Evolutionary conservation across 2,113 vertebrate species (phyloP), one percentile per base, ranked within the genome.

Genomic region (Amphilophus citrinellus): DNA sequence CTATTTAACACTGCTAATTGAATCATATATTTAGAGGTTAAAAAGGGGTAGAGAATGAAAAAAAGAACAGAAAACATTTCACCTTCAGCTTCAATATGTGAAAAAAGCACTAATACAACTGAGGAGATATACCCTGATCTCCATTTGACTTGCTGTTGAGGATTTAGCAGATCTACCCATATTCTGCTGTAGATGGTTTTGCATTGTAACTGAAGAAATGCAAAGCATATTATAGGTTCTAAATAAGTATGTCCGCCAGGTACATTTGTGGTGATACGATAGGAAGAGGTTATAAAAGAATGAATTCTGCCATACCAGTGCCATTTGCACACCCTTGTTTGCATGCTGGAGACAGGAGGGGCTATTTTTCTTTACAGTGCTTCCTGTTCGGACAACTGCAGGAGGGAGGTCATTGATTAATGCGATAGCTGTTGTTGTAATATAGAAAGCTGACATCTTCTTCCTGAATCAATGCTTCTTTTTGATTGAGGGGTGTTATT

Each of bases 91-190:
- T 77, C 37, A 84, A 47, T 79, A 68, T 80, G 81, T 53, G 53
- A 66, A 80, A 78, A 65, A 17, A 10, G 59, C 86, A 39, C 20
- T 0, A 15, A 66, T 24, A 58, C 18, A 83, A 82, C 79, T 32
- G 22, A 76, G 62, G 35, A 83, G 56, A 82, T 50, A 57, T 30
- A 71, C 44, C 39, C 3, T 17, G 68, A 80, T 80, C 83, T 79
- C 27, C 53, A 39, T 86, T 73, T 73, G 63, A 59, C 27, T 24
- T 76, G 27, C 63, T 58, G 57, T 77, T 62, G 14, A n/a, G 53
- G 85, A 85, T 91, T 89, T 86, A 73, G 27, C 78, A 80, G 61
- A 76, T 82, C 61, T 4, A 22, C 77, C 27, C 27, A 59, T 61
- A 22, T 61, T 86, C 50, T 2, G 4, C 27, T 84, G 62, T 83